Base-by-base conservation (phyloP, 2,888 invertebrate genomes). In the Calliphora vomitoria region DNA sequence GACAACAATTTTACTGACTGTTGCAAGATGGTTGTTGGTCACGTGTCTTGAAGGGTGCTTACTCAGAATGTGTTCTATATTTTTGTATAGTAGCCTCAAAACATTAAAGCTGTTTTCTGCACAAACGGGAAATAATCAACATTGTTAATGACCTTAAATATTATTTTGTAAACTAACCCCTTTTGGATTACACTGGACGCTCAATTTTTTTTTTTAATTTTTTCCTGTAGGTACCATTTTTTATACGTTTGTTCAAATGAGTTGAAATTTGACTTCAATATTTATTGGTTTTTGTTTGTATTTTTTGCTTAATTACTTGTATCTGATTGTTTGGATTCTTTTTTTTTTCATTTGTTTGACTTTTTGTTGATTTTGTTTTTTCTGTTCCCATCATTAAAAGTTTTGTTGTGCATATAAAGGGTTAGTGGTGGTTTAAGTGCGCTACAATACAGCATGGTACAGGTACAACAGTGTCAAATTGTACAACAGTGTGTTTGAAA, bases 281-380 rank as follows among this genome's bases (percentile, higher is more conserved):
- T 83, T 55, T 83, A 72, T 71, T 13, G 10, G 64, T 66, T 38
- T 62, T 69, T 60, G 25, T 74, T 69, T 35, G n/a, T 81, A 55
- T 88, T 85, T 84, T 87, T 89, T 90, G 92, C 90, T 92, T 92
- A 92, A 92, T 92, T 92, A 92, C 91, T 91, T 91, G 90, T 91
- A 90, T 90, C 90, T 90, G 90, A 89, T 91, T 89, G 89, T 90
- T 79, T 75, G 76, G 84, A 88, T 75, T n/a, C n/a, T n/a, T n/a
- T 82, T 74, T 84, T 85, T n/a, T 88, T 87, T 71, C 82, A 82
- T 85, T 88, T 88, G 78, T 79, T 84, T 88, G 85, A 85, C 83
- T 82, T 84, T 88, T 82, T 84, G 71, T 81, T 85, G 60, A 53
- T 58, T 62, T 64, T 4, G 35, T 35, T 83, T 76, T 38, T 78